A percentile compares a stretch with the other conserved stretches of the same genome.
phyloP scores from a whole-genome alignment of 2,888 invertebrate genomes.

The Cephus runcator region DNA sequence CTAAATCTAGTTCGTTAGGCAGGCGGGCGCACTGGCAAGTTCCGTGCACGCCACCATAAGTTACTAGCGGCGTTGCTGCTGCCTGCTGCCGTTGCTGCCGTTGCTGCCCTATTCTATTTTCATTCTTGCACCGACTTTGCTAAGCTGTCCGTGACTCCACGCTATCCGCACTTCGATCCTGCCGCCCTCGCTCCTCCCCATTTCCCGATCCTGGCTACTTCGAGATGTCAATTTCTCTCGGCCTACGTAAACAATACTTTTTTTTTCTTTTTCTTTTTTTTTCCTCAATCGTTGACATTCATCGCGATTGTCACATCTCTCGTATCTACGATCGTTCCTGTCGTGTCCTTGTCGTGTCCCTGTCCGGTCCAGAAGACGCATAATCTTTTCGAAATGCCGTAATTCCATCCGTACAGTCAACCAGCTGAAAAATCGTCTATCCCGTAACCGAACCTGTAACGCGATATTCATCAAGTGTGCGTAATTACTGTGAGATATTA shows the following conservation, averaged over 20 bases:
- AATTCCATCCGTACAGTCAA: neutral
- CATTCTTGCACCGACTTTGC: slow-evolving; percentile 5
- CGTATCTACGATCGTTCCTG: neutral
- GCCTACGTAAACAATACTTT: neutral
- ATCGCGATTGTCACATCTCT: neutral
- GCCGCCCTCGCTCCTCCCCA: neutral
- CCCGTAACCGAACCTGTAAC: slow-evolving; percentile 5
- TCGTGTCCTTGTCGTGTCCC: neutral
- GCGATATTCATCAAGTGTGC: slow-evolving; percentile 7
- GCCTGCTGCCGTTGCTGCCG: neutral
- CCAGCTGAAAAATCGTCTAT: neutral
- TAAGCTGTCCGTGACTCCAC: neutral
- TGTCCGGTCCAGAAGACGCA: neutral
- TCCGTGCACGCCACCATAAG: slow-evolving; percentile 33
- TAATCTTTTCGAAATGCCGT: neutral
- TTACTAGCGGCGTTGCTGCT: slow-evolving; percentile 5
- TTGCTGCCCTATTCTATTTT: neutral
- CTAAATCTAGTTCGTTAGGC: slow-evolving; percentile 46
- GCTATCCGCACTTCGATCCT: neutral
- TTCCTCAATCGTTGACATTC: no score
- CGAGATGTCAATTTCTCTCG: neutral
- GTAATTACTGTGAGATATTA: slow-evolving; percentile 9
- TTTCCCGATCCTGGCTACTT: neutral
- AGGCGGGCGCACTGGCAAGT: slow-evolving; percentile 20
- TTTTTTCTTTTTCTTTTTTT: neutral